phyloP scores from a whole-genome alignment of 2,888 invertebrate genomes.

The Ophion ventricosus region DNA sequence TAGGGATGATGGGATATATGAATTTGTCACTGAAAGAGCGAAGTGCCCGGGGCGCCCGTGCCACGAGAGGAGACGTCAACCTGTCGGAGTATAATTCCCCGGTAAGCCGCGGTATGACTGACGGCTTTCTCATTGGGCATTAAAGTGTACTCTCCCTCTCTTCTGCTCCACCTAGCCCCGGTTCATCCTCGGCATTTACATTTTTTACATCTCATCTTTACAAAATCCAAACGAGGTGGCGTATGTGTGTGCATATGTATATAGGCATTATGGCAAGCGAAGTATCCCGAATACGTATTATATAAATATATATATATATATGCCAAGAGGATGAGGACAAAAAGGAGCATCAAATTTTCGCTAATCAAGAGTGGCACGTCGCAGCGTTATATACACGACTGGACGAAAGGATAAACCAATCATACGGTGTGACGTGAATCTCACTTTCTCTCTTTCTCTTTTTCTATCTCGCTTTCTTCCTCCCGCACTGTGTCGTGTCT shows the following conservation, averaged over 20 bases:
- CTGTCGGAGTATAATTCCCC: conserved; percentile 66
- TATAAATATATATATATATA: background rate
- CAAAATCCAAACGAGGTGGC: conserved; percentile 52
- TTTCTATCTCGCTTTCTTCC: background rate
- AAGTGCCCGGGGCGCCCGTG: conserved; percentile 58
- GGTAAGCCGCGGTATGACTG: conserved; percentile 67
- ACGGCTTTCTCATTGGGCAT: conserved; percentile 67
- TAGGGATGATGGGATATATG: conserved; percentile 56
- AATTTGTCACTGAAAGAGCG: conserved; percentile 67
- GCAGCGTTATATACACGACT: conserved; percentile 40
- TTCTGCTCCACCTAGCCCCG: background rate
- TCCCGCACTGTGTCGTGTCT: conserved; percentile 40
- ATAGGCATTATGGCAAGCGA: conserved; percentile 9
- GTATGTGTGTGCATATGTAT: conserved; percentile 5
- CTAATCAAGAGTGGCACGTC: conserved; percentile 64
- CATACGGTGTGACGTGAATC: conserved; percentile 50
- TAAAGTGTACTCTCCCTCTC: conserved; percentile 59
- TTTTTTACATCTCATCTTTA: conserved; percentile 63
- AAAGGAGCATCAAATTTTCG: conserved; percentile 40
- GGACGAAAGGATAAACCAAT: conserved; percentile 62
- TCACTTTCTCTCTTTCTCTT: background rate
- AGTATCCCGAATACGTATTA: conserved; percentile 60
- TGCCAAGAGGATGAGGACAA: conserved; percentile 26
- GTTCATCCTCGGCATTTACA: conserved; percentile 55
- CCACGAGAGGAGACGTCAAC: conserved; percentile 58